A percentile compares a stretch with the other conserved stretches of the same genome.
Conservation (phyloP, 2,113 vertebrate genomes). For the Eublepharis macularius region DNA sequence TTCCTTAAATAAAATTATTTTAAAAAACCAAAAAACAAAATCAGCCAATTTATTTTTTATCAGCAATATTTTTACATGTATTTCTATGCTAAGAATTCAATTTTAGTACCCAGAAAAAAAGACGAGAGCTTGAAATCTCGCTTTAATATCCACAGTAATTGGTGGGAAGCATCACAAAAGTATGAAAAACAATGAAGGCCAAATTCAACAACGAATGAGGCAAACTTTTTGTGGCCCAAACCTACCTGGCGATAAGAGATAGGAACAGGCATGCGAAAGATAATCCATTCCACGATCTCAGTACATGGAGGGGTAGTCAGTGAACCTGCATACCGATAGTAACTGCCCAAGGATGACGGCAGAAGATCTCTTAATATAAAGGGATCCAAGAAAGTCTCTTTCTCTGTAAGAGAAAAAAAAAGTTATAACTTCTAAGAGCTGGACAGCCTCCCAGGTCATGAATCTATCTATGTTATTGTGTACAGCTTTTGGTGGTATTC, state of each 20-base stretch:
- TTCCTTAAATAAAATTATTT: too few species aligned
- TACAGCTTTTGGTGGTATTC: not conserved
- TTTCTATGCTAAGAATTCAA: not conserved
- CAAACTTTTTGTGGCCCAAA: not conserved
- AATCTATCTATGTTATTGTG: slow-evolving; percentile 31
- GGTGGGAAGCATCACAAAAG: not conserved
- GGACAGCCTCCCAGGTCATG: slow-evolving; percentile 52
- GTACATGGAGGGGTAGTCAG: slow-evolving; percentile 95
- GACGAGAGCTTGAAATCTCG: not conserved
- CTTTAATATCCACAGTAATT: not conserved
- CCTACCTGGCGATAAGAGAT: slow-evolving; percentile 94
- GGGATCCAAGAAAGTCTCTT: slow-evolving; percentile 96
- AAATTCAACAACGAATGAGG: not conserved
- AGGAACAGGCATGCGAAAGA: slow-evolving; percentile 89
- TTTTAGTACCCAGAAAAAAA: not conserved
- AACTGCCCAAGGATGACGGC: slow-evolving; percentile 87
- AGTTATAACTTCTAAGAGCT: slow-evolving; percentile 28
- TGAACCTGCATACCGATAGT: slow-evolving; percentile 94
- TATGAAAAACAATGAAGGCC: not conserved
- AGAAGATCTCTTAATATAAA: slow-evolving; percentile 91
- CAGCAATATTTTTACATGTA: slow-evolving; percentile 43
- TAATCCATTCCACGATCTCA: slow-evolving; percentile 94
- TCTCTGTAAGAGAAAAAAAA: slow-evolving; percentile 80
- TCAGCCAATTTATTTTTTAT: slow-evolving; percentile 53
- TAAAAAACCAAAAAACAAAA: too few species aligned